phyloP scores from a whole-genome alignment of 2,113 vertebrate species.

The Neolamprologus caudopunctatus region DNA sequence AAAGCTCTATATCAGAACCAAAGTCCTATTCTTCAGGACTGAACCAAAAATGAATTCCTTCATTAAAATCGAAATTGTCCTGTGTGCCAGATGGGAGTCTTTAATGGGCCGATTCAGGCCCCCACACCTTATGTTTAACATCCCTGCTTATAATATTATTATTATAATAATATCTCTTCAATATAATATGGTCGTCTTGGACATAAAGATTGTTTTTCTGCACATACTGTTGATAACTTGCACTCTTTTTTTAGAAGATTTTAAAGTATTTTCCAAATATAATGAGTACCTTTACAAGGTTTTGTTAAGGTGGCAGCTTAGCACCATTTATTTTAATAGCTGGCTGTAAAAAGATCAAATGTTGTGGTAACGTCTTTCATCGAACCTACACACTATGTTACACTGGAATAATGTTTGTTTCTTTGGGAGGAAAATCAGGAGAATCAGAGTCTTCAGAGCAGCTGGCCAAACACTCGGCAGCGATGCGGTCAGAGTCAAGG shows the following conservation, averaged over 20 bases:
- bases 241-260: neutral
- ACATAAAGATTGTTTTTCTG: rapidly evolving
- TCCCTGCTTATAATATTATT: neutral
- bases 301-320: neutral
- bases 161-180: neutral
- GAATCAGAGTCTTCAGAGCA: slow-evolving; percentile 17
- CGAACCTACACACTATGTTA: neutral
- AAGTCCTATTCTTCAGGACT: neutral
- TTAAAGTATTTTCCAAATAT: neutral
- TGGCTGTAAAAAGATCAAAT: neutral
- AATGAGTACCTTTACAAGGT: neutral
- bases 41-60: neutral
- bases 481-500: slow-evolving; percentile 37
- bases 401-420: neutral
- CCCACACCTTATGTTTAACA: neutral
- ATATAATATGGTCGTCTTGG: rapidly evolving
- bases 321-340: neutral
- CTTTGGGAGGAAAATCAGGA: neutral
- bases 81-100: neutral
- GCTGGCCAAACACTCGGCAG: slow-evolving; percentile 12
- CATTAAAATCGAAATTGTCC: rapidly evolving
- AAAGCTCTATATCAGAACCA: neutral
- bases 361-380: neutral
- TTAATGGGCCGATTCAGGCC: neutral
- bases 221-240: neutral